Conservation (phyloP, 2,888 invertebrate genomes). For the Drosophila mimica region DNA sequence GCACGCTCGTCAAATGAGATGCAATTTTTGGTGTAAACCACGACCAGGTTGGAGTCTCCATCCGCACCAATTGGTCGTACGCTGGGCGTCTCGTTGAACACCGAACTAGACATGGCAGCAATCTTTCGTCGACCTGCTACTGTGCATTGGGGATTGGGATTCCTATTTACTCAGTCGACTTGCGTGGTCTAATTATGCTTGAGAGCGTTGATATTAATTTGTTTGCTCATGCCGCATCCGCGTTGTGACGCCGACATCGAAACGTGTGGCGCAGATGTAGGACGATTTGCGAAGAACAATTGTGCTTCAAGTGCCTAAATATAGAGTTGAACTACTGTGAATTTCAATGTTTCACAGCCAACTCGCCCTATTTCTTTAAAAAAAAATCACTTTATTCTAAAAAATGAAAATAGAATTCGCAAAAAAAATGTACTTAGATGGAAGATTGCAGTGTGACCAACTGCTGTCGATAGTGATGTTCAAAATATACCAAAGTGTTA, state of each 20-base stretch:
- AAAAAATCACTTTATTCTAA: constrained; percentile 49
- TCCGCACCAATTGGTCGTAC: constrained; percentile 56
- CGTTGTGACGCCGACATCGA: constrained; percentile 73
- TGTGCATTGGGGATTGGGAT: constrained; percentile 19
- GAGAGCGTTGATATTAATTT: constrained; percentile 39
- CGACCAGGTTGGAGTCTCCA: constrained; percentile 87
- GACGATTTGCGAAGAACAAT: constrained; percentile 15
- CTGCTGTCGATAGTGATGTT: constrained; percentile 24
- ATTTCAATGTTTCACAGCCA: constrained; percentile 13
- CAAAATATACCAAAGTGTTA: constrained; percentile 1
- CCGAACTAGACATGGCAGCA: constrained; percentile 83
- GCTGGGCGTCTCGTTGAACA: constrained; percentile 80
- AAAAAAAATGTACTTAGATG: constrained; percentile 51
- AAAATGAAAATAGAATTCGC: constrained; percentile 67
- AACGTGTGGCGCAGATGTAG: constrained; percentile 26
- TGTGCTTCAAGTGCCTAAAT: constrained; percentile 24
- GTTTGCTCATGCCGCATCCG: constrained; percentile 66
- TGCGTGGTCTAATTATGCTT: constrained; percentile 28
- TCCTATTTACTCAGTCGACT: constrained; percentile 10
- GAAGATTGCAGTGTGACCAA: constrained; percentile 55
- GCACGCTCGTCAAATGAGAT: constrained; percentile 93
- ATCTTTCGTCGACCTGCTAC: constrained; percentile 10
- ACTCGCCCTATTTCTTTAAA: constrained; percentile 21
- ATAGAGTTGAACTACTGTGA: constrained; percentile 27
- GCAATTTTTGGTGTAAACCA: constrained; percentile 95